phyloP scores from a whole-genome alignment of 2,797 vertebrate species.

The Galaxias olidus region DNA sequence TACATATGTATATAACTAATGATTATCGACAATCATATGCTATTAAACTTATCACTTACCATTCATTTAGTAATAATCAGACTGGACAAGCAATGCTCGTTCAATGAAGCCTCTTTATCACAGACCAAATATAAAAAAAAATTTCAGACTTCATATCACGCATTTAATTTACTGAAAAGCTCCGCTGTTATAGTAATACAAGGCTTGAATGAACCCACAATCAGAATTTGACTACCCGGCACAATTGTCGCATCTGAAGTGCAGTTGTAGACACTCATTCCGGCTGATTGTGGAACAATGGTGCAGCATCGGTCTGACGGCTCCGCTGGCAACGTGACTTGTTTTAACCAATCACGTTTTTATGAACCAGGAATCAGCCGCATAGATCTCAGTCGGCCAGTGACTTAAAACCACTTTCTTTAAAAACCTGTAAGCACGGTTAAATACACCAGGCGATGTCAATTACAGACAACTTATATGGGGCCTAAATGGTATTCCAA shows the following conservation, averaged over 20 bases:
- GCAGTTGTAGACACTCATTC: conserved; percentile 57
- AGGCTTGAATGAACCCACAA: conserved; percentile 21
- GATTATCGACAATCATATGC: no score
- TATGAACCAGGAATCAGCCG: conserved; percentile 41
- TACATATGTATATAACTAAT: no score
- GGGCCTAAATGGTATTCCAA: no score
- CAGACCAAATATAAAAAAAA: conserved; percentile 32
- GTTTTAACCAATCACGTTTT: conserved; percentile 66
- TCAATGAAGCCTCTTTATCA: conserved; percentile 53
- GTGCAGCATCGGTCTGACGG: conserved; percentile 75
- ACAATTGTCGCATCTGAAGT: conserved; percentile 52
- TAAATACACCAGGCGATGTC: no score
- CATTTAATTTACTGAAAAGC: conserved; percentile 28
- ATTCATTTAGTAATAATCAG: conserved; percentile 66
- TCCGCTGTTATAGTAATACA: conserved; percentile 10
- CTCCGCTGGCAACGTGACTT: conserved; percentile 71
- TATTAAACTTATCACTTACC: conserved; percentile 62
- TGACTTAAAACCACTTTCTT: neutral
- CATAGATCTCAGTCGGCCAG: conserved; percentile 33
- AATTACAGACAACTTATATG: no score
- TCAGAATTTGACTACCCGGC: conserved; percentile 47
- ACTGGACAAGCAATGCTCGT: conserved; percentile 36
- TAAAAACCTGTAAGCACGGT: neutral
- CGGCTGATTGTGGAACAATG: conserved; percentile 79
- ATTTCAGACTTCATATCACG: conserved; percentile 26